Percentiles rank a stretch among this genome's conserved stretches.
Evolutionary conservation across 2,797 vertebrate species (phyloP).

Genomic region (Gadopsis bispinosus): DNA sequence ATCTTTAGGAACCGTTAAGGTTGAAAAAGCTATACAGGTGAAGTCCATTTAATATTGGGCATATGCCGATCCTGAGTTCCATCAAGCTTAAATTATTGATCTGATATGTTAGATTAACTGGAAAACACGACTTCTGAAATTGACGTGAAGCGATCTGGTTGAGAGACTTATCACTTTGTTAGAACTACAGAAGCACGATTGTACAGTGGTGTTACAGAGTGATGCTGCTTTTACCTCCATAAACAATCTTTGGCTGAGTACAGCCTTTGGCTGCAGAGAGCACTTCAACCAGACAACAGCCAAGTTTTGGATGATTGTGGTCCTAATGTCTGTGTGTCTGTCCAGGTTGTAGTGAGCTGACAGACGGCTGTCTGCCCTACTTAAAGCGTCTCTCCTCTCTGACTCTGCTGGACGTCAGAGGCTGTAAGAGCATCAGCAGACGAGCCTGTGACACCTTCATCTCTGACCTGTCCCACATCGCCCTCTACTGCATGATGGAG

Average conservation of each 20-base stretch:
- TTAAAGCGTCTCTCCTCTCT: slow-evolving; percentile 92
- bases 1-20: no score
- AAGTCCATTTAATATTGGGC: not conserved
- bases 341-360: slow-evolving; percentile 94
- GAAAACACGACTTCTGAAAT: no score
- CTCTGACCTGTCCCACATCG: slow-evolving; percentile 94
- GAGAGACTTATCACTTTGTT: no score
- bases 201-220: no score
- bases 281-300: no score
- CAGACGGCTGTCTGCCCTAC: slow-evolving; percentile 92
- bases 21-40: no score
- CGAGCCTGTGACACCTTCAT: slow-evolving; percentile 95
- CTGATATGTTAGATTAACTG: not conserved
- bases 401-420: slow-evolving; percentile 93
- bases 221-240: no score
- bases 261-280: no score
- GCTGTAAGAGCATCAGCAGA: slow-evolving; percentile 91
- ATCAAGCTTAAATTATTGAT: no score
- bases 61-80: not conserved
- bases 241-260: no score
- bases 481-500: slow-evolving; percentile 95
- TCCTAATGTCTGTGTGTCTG: slow-evolving; percentile 7
- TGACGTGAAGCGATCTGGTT: no score
- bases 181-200: no score
- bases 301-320: not conserved